Base-by-base conservation (phyloP, 1,140 invertebrate genomes). In the Drosophila sucinea region DNA sequence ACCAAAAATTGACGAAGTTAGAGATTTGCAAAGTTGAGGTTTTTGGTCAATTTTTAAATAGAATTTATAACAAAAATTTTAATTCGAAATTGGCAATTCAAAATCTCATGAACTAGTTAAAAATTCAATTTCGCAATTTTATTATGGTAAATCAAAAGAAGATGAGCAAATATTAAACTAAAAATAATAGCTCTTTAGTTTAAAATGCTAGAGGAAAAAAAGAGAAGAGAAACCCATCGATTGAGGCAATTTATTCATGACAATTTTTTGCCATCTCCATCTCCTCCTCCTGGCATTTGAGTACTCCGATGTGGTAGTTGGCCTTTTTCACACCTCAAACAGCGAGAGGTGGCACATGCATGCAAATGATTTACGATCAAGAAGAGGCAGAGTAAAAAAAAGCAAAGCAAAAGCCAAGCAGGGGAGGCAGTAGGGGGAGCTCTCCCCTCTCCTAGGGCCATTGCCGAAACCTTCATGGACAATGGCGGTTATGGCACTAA, bases 281-380 rank as follows among this genome's bases (percentile, higher is more conserved):
- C 17, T 17, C 17, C 17, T 17, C 17, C 17, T 25, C 17, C 4
- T 51, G 23, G 44, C 44, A 51, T 25, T 51, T 47, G 44, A 41
- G 40, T 41, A 17, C 40, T 38, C 3, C 17, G 64, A 47, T 44
- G 60, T 41, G 44, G 54, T 55, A 60, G 27, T 55, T 55, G 44
- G 33, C 40, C 32, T 54, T 32, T 64, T 67, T 65, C 68, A 63
- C 67, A 75, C 69, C 77, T 72, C 30, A 55, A 58, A 57, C 55
- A 51, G 44, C 2, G 44, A 6, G 2, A 38, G 35, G 35, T 38
- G 35, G 35, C 35, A 11, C 35, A 38, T 51, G 63, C 77, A 73
- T 72, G 70, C 73, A 66, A 68, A 87, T 86, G 75, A 86, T 86
- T 86, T 87, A 86, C 87, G 83, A 40, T 27, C 57, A 55, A 60